phyloP scores from a whole-genome alignment of 2,113 vertebrate genomes.

The Microcebus lehilahytsara region DNA sequence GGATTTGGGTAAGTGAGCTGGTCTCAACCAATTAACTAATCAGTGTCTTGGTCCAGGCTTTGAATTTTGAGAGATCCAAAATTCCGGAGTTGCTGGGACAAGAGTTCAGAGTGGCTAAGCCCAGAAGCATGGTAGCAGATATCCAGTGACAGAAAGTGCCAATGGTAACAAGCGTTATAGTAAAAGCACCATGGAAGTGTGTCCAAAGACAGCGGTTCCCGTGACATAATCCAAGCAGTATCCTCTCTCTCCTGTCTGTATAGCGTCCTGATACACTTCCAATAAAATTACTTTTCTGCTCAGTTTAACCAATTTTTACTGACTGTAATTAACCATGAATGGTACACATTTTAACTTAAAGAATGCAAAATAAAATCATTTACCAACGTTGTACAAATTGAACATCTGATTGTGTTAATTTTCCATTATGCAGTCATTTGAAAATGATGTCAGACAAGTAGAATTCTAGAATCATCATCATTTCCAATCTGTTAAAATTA shows the following conservation, averaged over 20 bases:
- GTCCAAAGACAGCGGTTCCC: background rate
- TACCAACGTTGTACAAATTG: background rate
- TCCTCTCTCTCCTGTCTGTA: background rate
- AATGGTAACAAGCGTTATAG: background rate
- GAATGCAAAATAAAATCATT: conserved; percentile 13
- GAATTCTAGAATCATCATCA: conserved; percentile 11
- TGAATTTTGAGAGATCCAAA: background rate
- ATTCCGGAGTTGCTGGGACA: background rate
- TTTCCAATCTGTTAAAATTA: conserved; percentile 24
- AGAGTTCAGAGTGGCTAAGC: background rate
- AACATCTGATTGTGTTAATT: background rate
- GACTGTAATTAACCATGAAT: background rate
- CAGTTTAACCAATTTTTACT: background rate
- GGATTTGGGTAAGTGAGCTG: background rate
- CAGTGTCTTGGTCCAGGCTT: background rate
- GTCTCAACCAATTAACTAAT: background rate
- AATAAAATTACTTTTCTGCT: conserved; percentile 1
- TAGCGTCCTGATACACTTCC: background rate
- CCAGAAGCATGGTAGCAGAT: background rate
- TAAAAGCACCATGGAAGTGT: background rate
- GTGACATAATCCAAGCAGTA: background rate
- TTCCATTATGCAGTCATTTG: background rate
- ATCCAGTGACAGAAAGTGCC: background rate
- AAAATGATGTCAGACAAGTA: background rate
- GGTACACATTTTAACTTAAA: background rate